Evolutionary conservation across 2,797 vertebrate genomes (phyloP), one percentile per base, ranked within the genome.

Genomic region (Adrianichthys oophorus): DNA sequence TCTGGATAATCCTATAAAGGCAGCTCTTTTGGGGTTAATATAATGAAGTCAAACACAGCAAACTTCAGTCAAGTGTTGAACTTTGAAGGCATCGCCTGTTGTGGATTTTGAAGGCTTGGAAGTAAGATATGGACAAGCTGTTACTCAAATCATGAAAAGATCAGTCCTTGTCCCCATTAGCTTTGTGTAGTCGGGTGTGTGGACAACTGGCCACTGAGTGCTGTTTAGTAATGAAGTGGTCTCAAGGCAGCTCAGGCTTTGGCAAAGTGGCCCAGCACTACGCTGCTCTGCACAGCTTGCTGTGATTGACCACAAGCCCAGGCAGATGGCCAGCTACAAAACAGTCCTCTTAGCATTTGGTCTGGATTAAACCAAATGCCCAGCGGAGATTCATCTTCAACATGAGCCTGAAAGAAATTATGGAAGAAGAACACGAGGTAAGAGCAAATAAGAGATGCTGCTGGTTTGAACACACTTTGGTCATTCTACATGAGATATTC

Each of bases 301-400:
- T 83, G 81, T 55, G 79, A 74, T 89, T 88, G 83, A 87, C 85
- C 87, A 62, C 72, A 83, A 79, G 85, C 75, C 82, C 90, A 86
- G 86, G 87, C 88, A 90, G 85, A 82, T 83, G 85, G 89, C 90
- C 90, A 92, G 88, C 82, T 70, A 89, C 84, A 85, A 89, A 91
- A 88, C 87, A 85, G 86, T 78, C 89, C 82, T 84, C 90, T 91
- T 92, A 92, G 89, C 91, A 92, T 90, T 92, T 90, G 89, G 90
- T 90, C 87, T 86, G 90, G 90, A 92, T 92, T 90, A 91, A 85
- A 92, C 86, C 83, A 86, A 87, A 90, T 84, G 82, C 86, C 78
- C 71, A 64, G 80, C 68, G 84, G 81, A 85, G 74, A 74, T 73
- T 69, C 62, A 65, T 83, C 65, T 74, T 57, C 79, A 74, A 74